Evolutionary conservation across 2,888 invertebrate genomes (phyloP).

Genomic region (Zaprionus bogoriensis): DNA sequence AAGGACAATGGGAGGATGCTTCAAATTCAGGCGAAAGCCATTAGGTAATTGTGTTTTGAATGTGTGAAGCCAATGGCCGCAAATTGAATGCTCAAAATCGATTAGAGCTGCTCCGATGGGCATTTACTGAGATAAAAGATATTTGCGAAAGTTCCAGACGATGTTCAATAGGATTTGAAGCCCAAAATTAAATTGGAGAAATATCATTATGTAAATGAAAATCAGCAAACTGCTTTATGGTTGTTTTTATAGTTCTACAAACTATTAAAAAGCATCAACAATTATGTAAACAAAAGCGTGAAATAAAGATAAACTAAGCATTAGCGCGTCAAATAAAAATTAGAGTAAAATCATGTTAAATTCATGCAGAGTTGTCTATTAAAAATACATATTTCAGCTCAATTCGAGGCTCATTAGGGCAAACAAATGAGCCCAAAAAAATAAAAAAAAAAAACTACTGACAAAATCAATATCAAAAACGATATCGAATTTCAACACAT

Average conservation of each 20-base stretch:
- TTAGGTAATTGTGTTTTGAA: slow-evolving; percentile 34
- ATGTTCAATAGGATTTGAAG: too few species aligned
- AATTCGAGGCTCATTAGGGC: neutral
- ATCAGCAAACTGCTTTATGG: too few species aligned
- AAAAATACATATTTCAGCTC: neutral
- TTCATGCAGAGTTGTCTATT: slow-evolving; percentile 1
- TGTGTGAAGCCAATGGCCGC: slow-evolving; percentile 23
- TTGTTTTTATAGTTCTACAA: too few species aligned
- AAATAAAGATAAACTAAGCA: too few species aligned
- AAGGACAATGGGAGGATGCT: neutral
- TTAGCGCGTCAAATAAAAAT: too few species aligned
- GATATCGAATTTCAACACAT: slow-evolving; percentile 30
- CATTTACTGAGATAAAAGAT: neutral
- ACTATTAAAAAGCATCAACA: too few species aligned
- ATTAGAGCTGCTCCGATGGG: slow-evolving; percentile 1
- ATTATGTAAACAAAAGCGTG: too few species aligned
- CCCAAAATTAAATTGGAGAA: too few species aligned
- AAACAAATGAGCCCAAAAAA: slow-evolving; percentile 1
- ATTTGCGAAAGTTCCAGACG: neutral
- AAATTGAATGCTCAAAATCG: slow-evolving; percentile 19
- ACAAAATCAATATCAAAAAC: slow-evolving; percentile 1
- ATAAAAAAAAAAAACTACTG: neutral
- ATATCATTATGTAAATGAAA: too few species aligned
- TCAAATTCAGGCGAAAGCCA: slow-evolving; percentile 8
- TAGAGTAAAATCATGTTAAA: too few species aligned